phyloP scores from a whole-genome alignment of 2,113 vertebrate genomes.

The Cyprinus carpio region DNA sequence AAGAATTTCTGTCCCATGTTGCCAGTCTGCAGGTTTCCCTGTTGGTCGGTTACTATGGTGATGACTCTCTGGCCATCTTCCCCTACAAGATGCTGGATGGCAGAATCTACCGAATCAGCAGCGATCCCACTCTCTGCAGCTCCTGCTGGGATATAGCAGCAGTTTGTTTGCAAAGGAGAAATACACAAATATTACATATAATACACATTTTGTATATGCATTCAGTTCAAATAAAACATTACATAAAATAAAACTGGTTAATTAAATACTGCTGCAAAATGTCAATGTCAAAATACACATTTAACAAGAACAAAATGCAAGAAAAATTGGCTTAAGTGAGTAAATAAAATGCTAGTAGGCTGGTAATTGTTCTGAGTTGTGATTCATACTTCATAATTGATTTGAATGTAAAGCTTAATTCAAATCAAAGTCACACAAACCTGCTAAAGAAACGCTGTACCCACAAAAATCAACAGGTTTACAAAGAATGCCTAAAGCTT shows the following conservation, averaged over 20 bases:
- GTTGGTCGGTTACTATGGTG: slow-evolving; percentile 76
- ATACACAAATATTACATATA: not conserved
- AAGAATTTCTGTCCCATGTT: slow-evolving; percentile 72
- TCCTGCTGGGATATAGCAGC: slow-evolving; percentile 45
- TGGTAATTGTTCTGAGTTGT: not conserved
- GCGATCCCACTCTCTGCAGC: slow-evolving; percentile 65
- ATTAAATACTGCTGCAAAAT: not conserved
- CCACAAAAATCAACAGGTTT: not conserved
- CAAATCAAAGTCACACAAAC: not conserved
- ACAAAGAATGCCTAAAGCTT: not conserved
- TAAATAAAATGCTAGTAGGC: not conserved
- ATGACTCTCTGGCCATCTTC: slow-evolving; percentile 75
- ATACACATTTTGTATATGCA: not conserved
- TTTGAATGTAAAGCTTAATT: not conserved
- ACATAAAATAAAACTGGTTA: not conserved
- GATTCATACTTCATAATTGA: not conserved
- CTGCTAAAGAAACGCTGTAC: not conserved
- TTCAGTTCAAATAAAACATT: not conserved
- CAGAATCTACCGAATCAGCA: slow-evolving; percentile 58
- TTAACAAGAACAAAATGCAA: not conserved
- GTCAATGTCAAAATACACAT: not conserved
- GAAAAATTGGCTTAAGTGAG: not conserved
- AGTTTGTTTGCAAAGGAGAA: not conserved
- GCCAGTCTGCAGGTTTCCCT: slow-evolving; percentile 67
- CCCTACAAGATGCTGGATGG: slow-evolving; percentile 68